Percentiles rank a stretch among this genome's conserved stretches.
phyloP scores from a whole-genome alignment of 2,113 vertebrate genomes.

The Antidorcas marsupialis region DNA sequence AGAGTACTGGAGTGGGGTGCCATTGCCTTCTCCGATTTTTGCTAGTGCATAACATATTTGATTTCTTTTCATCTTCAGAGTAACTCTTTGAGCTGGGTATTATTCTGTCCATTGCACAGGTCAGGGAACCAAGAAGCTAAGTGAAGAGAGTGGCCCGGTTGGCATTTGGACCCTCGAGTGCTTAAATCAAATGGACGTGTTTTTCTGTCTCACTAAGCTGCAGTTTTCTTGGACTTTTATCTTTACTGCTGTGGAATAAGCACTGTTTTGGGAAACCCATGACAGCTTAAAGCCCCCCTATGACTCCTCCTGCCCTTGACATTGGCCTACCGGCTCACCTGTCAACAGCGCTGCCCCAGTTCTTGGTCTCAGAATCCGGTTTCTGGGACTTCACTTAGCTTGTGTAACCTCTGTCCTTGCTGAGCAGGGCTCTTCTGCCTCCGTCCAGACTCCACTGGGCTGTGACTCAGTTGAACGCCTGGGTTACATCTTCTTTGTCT shows the following conservation, averaged over 20 bases:
- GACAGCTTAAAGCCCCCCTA: no score
- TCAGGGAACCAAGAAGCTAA: background rate
- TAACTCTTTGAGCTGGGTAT: background rate
- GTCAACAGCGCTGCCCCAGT: rapidly evolving
- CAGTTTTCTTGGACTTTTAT: background rate
- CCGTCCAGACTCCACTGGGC: background rate
- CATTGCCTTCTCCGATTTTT: no score
- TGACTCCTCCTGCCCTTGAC: background rate
- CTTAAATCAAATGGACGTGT: background rate
- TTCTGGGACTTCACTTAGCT: background rate
- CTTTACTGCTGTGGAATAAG: background rate
- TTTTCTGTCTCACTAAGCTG: background rate
- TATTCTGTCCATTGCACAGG: background rate
- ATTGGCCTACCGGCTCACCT: rapidly evolving
- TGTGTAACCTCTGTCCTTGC: background rate
- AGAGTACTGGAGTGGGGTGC: no score
- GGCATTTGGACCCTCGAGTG: background rate
- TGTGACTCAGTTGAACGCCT: background rate
- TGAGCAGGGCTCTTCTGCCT: background rate
- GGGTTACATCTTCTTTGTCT: background rate
- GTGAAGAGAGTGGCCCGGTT: background rate
- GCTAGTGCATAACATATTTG: background rate
- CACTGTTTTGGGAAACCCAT: background rate
- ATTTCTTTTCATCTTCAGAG: background rate
- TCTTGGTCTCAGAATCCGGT: background rate